phyloP scores from a whole-genome alignment of 2,888 invertebrate genomes.

The Aquatica leii region DNA sequence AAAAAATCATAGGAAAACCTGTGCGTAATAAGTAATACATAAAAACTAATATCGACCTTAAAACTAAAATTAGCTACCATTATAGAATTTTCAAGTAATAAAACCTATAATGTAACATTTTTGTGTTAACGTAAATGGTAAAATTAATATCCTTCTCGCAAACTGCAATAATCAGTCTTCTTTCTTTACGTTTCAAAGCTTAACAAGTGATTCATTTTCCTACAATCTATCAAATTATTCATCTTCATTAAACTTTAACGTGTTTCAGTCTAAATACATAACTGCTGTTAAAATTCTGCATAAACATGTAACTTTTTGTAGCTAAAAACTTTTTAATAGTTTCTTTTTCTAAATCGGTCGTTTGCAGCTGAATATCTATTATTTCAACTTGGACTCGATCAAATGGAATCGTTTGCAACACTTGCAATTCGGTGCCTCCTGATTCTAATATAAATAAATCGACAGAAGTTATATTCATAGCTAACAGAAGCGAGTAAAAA shows the following conservation, averaged over 20 bases:
- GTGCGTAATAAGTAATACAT: too few relatives aligned
- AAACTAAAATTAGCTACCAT: too few relatives aligned
- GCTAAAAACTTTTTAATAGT: constrained; percentile 57
- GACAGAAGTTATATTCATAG: constrained; percentile 74
- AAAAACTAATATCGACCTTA: too few relatives aligned
- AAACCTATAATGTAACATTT: too few relatives aligned
- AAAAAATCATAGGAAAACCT: too few relatives aligned
- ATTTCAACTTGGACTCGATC: constrained; percentile 61
- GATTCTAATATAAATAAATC: constrained; percentile 76
- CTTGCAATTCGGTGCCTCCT: constrained; percentile 63
- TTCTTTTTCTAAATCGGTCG: constrained; percentile 53
- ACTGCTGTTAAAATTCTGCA: constrained; percentile 55
- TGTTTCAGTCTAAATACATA: constrained; percentile 54
- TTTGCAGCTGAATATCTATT: constrained; percentile 57
- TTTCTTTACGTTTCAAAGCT: constrained; percentile 2
- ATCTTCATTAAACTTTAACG: constrained; percentile 43
- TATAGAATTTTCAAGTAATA: too few relatives aligned
- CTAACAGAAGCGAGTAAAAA: constrained; percentile 80
- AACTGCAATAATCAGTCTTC: constrained; percentile 13
- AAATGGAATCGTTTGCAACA: constrained; percentile 68
- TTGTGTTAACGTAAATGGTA: too few relatives aligned
- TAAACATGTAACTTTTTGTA: constrained; percentile 56
- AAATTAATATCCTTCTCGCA: too few relatives aligned
- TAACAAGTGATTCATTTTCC: constrained; percentile 5
- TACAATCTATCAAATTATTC: not conserved